phyloP scores from a whole-genome alignment of 2,797 vertebrate species.

The Podargus strigoides region DNA sequence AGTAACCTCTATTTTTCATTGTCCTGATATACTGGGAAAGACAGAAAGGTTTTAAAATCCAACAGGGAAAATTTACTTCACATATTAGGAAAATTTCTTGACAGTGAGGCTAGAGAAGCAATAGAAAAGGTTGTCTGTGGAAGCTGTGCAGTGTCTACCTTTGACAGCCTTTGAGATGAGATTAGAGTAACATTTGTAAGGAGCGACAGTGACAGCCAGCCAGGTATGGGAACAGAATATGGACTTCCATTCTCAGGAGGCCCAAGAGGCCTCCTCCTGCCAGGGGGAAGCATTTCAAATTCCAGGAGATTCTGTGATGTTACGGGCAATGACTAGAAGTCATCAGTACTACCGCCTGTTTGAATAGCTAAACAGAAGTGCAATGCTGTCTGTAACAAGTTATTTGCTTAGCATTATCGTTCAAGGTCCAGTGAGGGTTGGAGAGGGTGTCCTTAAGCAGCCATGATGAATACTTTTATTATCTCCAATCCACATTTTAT shows the following conservation, averaged over 20 bases:
- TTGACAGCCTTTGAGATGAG: background rate
- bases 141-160: background rate
- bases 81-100: background rate
- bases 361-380: conserved; percentile 2
- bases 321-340: background rate
- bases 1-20: background rate
- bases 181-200: conserved; percentile 36
- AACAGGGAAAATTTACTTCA: background rate
- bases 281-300: background rate
- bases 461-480: background rate
- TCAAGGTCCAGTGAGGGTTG: background rate
- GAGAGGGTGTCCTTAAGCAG: background rate
- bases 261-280: background rate
- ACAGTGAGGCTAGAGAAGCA: background rate
- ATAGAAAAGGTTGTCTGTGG: background rate
- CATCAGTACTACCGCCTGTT: background rate
- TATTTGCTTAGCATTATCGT: background rate
- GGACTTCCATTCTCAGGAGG: background rate
- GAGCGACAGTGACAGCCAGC: background rate
- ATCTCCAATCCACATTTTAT: background rate
- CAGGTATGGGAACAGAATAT: background rate
- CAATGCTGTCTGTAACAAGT: background rate
- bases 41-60: background rate
- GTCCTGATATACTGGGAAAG: background rate
- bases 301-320: background rate